phyloP scores from a whole-genome alignment of 2,113 vertebrate species.

The Poecilia latipinna region DNA sequence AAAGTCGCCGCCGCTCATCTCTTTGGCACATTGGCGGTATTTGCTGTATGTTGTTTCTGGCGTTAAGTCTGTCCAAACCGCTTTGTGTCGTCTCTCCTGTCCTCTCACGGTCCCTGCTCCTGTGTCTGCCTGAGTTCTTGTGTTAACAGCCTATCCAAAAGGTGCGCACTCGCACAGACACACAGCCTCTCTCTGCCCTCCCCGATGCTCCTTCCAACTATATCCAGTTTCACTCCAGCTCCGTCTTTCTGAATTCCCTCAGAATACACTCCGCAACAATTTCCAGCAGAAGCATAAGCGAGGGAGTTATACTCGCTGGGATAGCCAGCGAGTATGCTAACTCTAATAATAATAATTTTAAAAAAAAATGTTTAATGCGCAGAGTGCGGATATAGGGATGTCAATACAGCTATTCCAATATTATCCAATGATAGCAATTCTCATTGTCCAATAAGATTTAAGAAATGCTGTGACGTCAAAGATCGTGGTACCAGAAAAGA shows the following conservation, averaged over 20 bases:
- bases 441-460: conserved; percentile 49
- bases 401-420: conserved; percentile 22
- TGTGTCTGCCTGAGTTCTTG: conserved; percentile 30
- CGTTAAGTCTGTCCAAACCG: conserved; percentile 14
- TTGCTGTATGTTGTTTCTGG: not conserved
- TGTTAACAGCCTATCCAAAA: conserved; percentile 32
- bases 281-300: conserved; percentile 11
- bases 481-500: too few relatives aligned
- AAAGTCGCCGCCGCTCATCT: not conserved
- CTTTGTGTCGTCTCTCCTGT: conserved; percentile 51
- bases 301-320: conserved; percentile 14
- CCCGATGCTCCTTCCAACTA: conserved; percentile 50
- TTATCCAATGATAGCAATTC: conserved; percentile 28
- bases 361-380: not conserved
- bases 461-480: conserved; percentile 49
- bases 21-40: not conserved
- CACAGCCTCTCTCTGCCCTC: conserved; percentile 5
- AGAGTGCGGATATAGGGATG: conserved; percentile 30
- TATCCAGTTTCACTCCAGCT: conserved; percentile 62
- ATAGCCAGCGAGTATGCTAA: not conserved
- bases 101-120: conserved; percentile 30
- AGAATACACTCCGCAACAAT: conserved; percentile 23
- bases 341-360: too few relatives aligned
- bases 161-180: conserved; percentile 24
- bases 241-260: conserved; percentile 35